phyloP scores from a whole-genome alignment of 2,113 vertebrate genomes.

The Elachura formosa region DNA sequence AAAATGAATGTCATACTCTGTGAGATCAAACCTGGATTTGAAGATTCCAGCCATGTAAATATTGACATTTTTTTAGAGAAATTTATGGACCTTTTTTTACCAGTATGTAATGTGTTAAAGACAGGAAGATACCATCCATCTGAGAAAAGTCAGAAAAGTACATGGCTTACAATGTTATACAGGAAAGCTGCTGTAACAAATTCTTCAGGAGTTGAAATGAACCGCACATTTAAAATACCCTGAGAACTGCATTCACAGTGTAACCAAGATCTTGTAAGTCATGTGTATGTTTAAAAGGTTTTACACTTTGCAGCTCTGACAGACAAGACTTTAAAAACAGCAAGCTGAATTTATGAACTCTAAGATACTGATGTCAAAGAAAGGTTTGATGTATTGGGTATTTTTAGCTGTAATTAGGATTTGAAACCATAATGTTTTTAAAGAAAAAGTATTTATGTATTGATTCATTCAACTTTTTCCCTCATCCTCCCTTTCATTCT shows the following conservation, averaged over 20 bases:
- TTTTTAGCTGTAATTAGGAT: neutral
- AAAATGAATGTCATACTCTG: neutral
- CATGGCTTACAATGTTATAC: neutral
- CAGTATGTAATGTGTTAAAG: neutral
- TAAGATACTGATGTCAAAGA: neutral
- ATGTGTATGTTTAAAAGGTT: neutral
- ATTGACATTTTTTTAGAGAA: neutral
- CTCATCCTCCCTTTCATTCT: neutral
- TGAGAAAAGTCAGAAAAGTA: neutral
- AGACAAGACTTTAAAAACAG: neutral
- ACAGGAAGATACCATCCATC: neutral
- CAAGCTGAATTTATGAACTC: neutral
- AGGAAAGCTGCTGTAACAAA: neutral
- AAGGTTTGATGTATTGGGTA: neutral
- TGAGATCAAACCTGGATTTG: neutral
- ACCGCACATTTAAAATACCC: neutral
- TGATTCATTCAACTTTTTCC: neutral
- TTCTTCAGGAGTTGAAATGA: neutral
- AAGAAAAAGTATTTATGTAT: neutral
- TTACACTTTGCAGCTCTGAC: neutral
- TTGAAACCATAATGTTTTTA: neutral
- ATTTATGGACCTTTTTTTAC: neutral
- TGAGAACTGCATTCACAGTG: neutral
- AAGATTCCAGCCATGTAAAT: neutral
- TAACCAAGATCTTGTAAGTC: neutral